Conservation (phyloP, 2,113 vertebrate species). For the Hypocryptadius cinnamomeus region DNA sequence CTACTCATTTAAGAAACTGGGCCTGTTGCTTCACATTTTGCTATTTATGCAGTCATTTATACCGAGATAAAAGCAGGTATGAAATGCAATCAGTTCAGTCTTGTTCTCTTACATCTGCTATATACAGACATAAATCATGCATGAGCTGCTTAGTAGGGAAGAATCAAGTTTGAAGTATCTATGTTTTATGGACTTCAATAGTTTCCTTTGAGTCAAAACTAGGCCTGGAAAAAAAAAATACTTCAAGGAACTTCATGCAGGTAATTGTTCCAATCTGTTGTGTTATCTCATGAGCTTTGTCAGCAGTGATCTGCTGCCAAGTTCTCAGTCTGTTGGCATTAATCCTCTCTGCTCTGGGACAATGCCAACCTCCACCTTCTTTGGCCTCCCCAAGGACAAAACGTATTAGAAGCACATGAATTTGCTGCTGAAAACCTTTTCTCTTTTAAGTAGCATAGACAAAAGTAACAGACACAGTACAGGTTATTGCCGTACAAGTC, state of each 20-base stretch:
- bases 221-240: background rate
- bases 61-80: constrained; percentile 33
- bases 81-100: constrained; percentile 29
- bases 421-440: background rate
- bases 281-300: background rate
- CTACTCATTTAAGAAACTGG: background rate
- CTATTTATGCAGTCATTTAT: constrained; percentile 4
- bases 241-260: background rate
- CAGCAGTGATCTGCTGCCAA: background rate
- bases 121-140: constrained; percentile 38
- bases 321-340: background rate
- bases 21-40: background rate
- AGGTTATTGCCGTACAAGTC: background rate
- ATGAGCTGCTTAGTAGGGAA: constrained; percentile 2
- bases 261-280: background rate
- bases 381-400: background rate
- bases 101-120: constrained; percentile 30
- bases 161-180: constrained; percentile 4
- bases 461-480: background rate
- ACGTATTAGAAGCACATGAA: background rate
- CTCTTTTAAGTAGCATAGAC: background rate
- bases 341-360: background rate
- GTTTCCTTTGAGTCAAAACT: background rate
- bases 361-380: background rate
- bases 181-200: background rate